Conservation (phyloP, 1,140 invertebrate species). For the Latrodectus geometricus region DNA sequence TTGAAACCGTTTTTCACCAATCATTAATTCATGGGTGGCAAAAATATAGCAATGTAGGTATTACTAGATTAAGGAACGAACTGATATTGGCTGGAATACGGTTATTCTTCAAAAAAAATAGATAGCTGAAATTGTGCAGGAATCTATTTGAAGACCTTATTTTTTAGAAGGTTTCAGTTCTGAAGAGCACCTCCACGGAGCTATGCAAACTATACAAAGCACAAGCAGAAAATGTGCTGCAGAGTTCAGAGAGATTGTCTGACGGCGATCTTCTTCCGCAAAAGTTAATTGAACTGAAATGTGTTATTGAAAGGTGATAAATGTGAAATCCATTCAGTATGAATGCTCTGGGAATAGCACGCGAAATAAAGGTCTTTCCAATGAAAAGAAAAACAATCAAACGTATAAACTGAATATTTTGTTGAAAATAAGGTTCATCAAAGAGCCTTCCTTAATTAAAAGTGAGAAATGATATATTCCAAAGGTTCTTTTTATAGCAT, state of each 20-base stretch:
- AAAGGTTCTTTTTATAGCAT: background rate
- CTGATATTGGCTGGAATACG: slow-evolving; percentile 53
- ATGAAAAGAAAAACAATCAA: slow-evolving; percentile 9
- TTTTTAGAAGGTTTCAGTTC: background rate
- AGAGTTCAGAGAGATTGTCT: no score
- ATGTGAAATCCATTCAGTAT: background rate
- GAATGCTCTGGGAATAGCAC: background rate
- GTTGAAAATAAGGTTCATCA: slow-evolving; percentile 27
- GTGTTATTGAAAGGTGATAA: no score
- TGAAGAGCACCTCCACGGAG: background rate
- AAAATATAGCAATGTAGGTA: slow-evolving; percentile 36
- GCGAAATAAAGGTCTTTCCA: background rate
- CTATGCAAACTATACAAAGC: no score
- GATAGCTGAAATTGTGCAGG: slow-evolving; percentile 26
- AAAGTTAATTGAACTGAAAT: no score
- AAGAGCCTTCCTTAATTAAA: slow-evolving; percentile 11
- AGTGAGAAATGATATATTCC: background rate
- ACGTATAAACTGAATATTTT: slow-evolving; percentile 14
- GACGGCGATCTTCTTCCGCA: no score
- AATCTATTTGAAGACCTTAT: background rate
- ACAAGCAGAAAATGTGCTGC: no score
- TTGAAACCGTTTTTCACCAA: background rate
- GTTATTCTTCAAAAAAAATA: slow-evolving; percentile 41
- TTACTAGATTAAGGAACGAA: slow-evolving; percentile 47
- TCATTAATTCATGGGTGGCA: slow-evolving; percentile 53